Evolutionary conservation across 2,113 vertebrate species (phyloP), one percentile per base, ranked within the genome.

Genomic region (Coturnix japonica): DNA sequence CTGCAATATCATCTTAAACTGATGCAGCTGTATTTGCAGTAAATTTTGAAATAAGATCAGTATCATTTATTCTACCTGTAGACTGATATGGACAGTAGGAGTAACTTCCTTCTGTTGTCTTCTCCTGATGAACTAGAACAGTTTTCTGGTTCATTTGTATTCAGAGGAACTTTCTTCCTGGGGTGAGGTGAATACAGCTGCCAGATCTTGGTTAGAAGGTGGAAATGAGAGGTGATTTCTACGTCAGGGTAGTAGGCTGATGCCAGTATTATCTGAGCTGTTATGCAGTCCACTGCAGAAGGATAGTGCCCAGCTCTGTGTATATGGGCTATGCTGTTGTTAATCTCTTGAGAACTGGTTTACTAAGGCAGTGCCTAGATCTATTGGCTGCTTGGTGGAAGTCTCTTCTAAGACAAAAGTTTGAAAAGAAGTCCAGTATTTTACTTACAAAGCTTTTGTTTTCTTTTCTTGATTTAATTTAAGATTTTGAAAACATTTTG

Each of bases 401-500:
- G 35, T 44, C 11, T 90, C 63, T 72, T 75, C 49, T 73, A 54
- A 90, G 22, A 86, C 12, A 69, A 78, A 69, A 79, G 12, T 15
- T 69, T 82, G 59, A 76, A 39, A 47, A 76, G 23, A 80, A 81
- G 31, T 63, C 6, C 41, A 54, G 22, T 31, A 22, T 63, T 89
- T 83, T 70, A 39, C 21, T 63, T 60, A 43, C 6, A 78, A 61
- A 84, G 4, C 0, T 35, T n/a, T 49, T 59, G 33, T 37, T 67
- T 81, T 30, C 44, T 84, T 84, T 39, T 4, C 28, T 90, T 74
- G 30, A 65, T 93, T 92, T 57, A 60, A 72, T 65, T 56, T 78
- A 64, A 7, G 33, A 47, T 75, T 84, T 7, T 79, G 61, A 91
- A 91, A 74, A 78, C 0, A 1, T 72, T 28, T 67, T 46, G 46